Base-by-base conservation (phyloP, 2,113 vertebrate species). In the Myiozetetes cayanensis region DNA sequence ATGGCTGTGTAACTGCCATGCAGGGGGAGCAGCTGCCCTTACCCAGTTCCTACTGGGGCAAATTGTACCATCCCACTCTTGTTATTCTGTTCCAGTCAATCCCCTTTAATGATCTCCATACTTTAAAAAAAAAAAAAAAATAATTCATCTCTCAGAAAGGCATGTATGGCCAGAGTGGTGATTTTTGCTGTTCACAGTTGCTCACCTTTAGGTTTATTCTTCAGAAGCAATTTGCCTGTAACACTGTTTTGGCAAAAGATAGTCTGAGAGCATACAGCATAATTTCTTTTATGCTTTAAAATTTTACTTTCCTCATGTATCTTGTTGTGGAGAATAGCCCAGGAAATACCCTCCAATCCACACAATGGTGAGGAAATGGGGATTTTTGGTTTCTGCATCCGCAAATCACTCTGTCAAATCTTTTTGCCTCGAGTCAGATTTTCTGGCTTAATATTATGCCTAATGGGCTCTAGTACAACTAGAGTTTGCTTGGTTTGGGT, bases 101-200 rank as follows among this genome's bases (percentile, higher is more conserved):
- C 30, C 58, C 52, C 14, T 37, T 33, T 8, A 50, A 52, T 13
- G 14, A 56, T 24, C 41, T 84, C 46, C 2, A 0, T 49, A 23
- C 37, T 33, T 47, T 39, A 39, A 39, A 39, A 39, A 39, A 39
- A 39, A 44, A 33, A 4, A 63, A 58, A 41, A 23, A 27, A 8
- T 8, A 28, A 3, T 31, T 68, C 8, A 5, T 49, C 50, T 78
- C 72, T 39, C 19, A 27, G 25, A 56, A 61, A 59, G 37, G 67
- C 37, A 14, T 0, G 0, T 24, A 1, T 19, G 31, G 46, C 25
- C 22, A 24, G 44, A 78, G 72, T 2, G 3, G 9, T 7, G 30
- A n/a, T 44, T 31, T 10, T 23, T 43, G 47, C 44, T 55, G 18
- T 27, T 76, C 30, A 3, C 33, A 31, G 0, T 22, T 8, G 7